A percentile compares a stretch with the other conserved stretches of the same genome.
These are phyloP conservation scores for Centropyge bicolor DNA, from an alignment of 2,797 vertebrate genomes.

Conservation along the genomic window DNA sequence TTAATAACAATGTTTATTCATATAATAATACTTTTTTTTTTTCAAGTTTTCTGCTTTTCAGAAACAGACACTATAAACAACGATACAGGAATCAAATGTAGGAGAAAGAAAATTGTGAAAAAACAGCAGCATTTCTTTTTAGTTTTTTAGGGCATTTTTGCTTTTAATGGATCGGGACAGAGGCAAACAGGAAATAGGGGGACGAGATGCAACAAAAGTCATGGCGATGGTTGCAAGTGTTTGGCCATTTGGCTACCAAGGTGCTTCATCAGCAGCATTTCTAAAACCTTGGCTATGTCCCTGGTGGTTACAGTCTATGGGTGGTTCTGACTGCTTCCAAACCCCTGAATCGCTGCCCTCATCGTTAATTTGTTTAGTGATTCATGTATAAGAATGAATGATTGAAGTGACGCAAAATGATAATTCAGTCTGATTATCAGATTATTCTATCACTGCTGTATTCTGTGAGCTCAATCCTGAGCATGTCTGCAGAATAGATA, in stretches of 20 bases:
- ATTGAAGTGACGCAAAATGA: not conserved
- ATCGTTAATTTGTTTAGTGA: not conserved
- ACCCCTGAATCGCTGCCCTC: no score
- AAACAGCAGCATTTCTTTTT: not conserved
- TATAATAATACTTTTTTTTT: not conserved
- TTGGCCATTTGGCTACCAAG: no score
- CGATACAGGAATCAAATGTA: not conserved
- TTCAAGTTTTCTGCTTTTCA: not conserved
- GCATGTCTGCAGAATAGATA: constrained; percentile 10
- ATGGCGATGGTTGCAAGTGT: no score
- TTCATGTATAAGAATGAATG: not conserved
- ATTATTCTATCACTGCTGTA: not conserved
- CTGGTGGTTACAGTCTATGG: not conserved
- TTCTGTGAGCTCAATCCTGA: not conserved
- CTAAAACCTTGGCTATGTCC: not conserved
- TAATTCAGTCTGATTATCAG: not conserved
- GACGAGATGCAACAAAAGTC: no score
- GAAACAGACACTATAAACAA: not conserved
- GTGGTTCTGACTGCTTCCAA: not conserved
- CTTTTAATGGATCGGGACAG: no score
- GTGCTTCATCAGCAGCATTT: not conserved
- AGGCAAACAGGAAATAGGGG: no score
- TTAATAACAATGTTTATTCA: not conserved
- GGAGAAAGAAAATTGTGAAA: not conserved
- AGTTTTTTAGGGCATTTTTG: no score